These are phyloP conservation scores for Sminthurides bifidus DNA, from an alignment of 1,140 invertebrate genomes.

Conservation along the genomic window DNA sequence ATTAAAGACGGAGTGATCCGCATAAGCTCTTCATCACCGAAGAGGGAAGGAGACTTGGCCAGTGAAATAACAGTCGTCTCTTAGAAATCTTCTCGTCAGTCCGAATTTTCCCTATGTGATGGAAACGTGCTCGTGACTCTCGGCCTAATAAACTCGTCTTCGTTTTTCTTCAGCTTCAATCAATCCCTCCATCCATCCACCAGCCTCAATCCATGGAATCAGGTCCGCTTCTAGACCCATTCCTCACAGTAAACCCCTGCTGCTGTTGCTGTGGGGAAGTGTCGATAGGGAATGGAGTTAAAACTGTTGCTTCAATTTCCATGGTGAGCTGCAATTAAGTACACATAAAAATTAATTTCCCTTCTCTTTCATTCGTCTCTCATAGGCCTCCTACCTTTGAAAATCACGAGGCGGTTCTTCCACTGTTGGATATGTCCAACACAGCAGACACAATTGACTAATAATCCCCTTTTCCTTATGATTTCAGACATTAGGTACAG, in stretches of 20 bases:
- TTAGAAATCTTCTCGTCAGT: too few relatives aligned
- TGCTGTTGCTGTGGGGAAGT: conserved; percentile 30
- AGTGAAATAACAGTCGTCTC: too few relatives aligned
- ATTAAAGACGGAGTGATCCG: too few relatives aligned
- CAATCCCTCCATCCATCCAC: too few relatives aligned
- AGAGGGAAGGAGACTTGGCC: too few relatives aligned
- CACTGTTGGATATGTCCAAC: background rate
- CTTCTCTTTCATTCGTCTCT: background rate
- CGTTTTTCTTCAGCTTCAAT: too few relatives aligned
- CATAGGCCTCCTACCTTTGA: background rate
- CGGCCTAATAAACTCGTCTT: too few relatives aligned
- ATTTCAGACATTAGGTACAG: conserved; percentile 18
- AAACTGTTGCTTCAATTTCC: conserved; percentile 24
- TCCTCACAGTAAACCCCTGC: conserved; percentile 25
- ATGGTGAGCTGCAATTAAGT: conserved; percentile 20
- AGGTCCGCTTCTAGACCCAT: conserved; percentile 29
- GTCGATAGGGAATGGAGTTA: conserved; percentile 25
- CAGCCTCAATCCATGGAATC: too few relatives aligned
- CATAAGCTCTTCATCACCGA: too few relatives aligned
- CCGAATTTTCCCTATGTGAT: too few relatives aligned
- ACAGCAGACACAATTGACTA: background rate
- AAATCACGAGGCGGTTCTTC: background rate
- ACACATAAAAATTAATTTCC: background rate
- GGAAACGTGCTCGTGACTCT: too few relatives aligned
- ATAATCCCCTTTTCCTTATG: too few relatives aligned